Percentiles rank a stretch among this genome's conserved stretches.
These are phyloP conservation scores for Drosophila lowei DNA, from an alignment of 1,140 invertebrate genomes.

Conservation along the genomic window DNA sequence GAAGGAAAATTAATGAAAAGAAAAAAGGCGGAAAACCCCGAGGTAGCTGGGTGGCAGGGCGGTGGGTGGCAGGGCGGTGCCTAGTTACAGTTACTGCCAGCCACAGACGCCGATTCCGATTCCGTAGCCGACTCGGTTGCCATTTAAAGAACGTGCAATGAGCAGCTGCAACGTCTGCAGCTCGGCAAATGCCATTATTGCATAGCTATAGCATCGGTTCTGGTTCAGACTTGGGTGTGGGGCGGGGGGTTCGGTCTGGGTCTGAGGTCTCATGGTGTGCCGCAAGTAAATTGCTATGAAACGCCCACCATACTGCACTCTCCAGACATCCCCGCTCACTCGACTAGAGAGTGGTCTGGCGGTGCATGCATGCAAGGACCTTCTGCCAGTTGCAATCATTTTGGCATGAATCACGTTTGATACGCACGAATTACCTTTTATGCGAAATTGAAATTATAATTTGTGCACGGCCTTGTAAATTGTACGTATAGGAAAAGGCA, in stretches of 20 bases:
- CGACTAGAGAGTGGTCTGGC: slow-evolving; percentile 8
- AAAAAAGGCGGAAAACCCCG: slow-evolving; percentile 5
- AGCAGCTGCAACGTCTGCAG: slow-evolving; percentile 57
- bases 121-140: slow-evolving; percentile 15
- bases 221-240: slow-evolving; percentile 15
- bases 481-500: slow-evolving; percentile 33
- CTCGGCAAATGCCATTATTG: slow-evolving; percentile 65
- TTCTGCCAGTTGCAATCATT: slow-evolving; percentile 78
- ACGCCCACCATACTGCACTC: slow-evolving; percentile 54
- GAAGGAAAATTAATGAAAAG: slow-evolving; percentile 44
- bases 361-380: slow-evolving; percentile 51
- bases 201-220: slow-evolving; percentile 39
- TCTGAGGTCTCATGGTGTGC: slow-evolving; percentile 50
- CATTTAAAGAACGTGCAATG: slow-evolving; percentile 60
- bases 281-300: slow-evolving; percentile 77
- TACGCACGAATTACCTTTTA: slow-evolving; percentile 83
- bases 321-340: slow-evolving; percentile 11
- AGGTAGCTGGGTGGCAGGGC: slow-evolving; percentile 6
- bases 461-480: slow-evolving; percentile 68
- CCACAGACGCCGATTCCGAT: slow-evolving; percentile 24
- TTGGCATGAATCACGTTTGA: slow-evolving; percentile 80
- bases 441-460: slow-evolving; percentile 83
- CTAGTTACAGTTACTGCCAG: slow-evolving; percentile 62
- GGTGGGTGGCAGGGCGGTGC: slow-evolving; percentile 4
- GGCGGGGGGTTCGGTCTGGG: too few species aligned